Evolutionary conservation across 2,888 invertebrate genomes (phyloP).

Genomic region (Allygus modestus): DNA sequence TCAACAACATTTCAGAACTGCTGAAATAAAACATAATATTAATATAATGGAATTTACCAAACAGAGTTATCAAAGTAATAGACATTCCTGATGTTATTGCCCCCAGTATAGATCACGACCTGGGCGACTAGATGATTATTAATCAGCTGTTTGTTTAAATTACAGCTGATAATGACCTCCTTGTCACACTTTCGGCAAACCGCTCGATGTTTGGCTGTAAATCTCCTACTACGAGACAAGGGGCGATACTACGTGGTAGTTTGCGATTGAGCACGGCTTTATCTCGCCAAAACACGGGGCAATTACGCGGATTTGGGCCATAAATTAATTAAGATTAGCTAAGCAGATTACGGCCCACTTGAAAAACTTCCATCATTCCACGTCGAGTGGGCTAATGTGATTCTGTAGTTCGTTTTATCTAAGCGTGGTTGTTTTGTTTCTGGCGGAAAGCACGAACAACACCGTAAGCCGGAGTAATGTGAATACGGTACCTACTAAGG

Average conservation of each 20-base stretch:
- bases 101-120: background rate
- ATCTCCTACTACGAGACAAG: too few species aligned
- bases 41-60: too few species aligned
- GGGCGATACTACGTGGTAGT: slow-evolving; percentile 12
- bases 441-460: too few species aligned
- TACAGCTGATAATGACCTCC: too few species aligned
- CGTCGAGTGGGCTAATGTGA: background rate
- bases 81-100: too few species aligned
- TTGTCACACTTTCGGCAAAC: background rate
- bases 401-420: background rate
- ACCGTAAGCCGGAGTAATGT: too few species aligned
- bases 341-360: slow-evolving; percentile 1
- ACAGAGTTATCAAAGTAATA: too few species aligned
- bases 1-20: too few species aligned
- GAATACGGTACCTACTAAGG: too few species aligned
- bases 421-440: too few species aligned
- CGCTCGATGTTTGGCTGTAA: background rate
- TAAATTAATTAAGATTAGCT: slow-evolving; percentile 28
- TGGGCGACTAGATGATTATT: background rate
- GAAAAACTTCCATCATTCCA: slow-evolving; percentile 28
- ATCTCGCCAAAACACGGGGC: too few species aligned
- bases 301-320: slow-evolving; percentile 3
- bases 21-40: too few species aligned
- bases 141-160: background rate
- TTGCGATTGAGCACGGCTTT: background rate